A percentile compares a stretch with the other conserved stretches of the same genome.
Evolutionary conservation across 2,113 vertebrate species (phyloP).

Genomic region (Bagarius yarrelli): DNA sequence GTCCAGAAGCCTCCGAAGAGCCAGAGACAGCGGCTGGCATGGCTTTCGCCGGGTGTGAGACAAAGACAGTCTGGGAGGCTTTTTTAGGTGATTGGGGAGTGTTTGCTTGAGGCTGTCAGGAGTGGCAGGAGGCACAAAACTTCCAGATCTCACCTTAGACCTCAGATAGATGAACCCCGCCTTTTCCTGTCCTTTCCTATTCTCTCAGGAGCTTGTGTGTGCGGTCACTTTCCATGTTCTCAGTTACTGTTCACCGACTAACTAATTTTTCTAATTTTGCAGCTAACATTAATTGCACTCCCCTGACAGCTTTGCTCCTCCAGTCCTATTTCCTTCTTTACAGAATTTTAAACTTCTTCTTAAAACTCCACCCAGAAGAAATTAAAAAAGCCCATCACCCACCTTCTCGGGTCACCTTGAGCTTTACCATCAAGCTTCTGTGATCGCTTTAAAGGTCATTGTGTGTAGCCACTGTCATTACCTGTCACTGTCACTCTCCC

Average conservation of each 20-base stretch:
- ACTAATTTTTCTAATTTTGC: neutral
- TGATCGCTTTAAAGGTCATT: constrained; percentile 75
- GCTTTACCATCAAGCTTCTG: constrained; percentile 71
- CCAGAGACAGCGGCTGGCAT: constrained; percentile 62
- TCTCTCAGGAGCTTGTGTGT: too few species aligned
- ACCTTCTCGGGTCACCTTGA: constrained; percentile 69
- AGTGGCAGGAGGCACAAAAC: constrained; percentile 60
- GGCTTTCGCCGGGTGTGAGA: constrained; percentile 59
- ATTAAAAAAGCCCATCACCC: constrained; percentile 31
- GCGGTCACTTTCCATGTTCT: neutral
- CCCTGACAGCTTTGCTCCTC: neutral
- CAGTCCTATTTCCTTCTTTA: neutral
- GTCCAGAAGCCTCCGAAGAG: constrained; percentile 64
- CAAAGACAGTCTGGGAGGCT: constrained; percentile 63
- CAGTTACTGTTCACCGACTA: neutral
- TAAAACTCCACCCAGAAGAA: constrained; percentile 25
- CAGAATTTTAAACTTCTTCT: constrained; percentile 13
- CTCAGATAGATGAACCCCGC: constrained; percentile 54
- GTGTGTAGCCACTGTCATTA: constrained; percentile 77
- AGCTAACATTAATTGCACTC: neutral
- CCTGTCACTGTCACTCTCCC: constrained; percentile 69
- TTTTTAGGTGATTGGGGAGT: constrained; percentile 58
- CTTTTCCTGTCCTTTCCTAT: constrained; percentile 2
- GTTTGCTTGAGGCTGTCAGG: constrained; percentile 69
- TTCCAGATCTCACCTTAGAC: constrained; percentile 65